Base-by-base conservation (phyloP, 2,888 invertebrate genomes). In the Hirtodrosophila trivittata region DNA sequence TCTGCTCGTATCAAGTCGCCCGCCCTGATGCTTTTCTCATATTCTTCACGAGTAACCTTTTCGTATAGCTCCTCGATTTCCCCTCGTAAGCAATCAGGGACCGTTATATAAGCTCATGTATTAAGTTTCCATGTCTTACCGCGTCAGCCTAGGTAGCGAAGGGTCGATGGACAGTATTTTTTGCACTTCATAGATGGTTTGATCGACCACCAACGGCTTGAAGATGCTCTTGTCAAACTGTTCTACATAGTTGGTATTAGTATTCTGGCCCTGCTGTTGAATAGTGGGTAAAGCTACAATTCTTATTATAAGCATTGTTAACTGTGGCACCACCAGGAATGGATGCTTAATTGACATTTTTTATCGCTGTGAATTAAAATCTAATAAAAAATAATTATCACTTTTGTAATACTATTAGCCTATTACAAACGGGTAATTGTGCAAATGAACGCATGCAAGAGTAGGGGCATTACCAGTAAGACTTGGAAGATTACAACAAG, bases 11-110 rank as follows among this genome's bases (percentile, higher is more conserved):
- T 82, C 66, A 87, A 75, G 66, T 91, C 91, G 3, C 91, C 91
- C n/a, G 77, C 78, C 46, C 83, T 84, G 18, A 91, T 57, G 63
- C 91, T 91, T 68, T 89, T 90, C 57, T 89, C 87, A 51, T 90
- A 90, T 60, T 91, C 91, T 63, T 91, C 90, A 38, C 87, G 87
- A 1, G 91, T 90, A 0, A 91, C 91, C 76, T 91, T 90, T 57
- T 91, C 91, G 71, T 91, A 91, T 9, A 91, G 81, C 47, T 91
- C 91, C 69, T 91, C 89, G 47, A 91, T 91, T 77, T 91, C 91
- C 8, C 91, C 91, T 35, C 91, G 55, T 52, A 54, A 33, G 42
- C 4, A 16, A 12, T 1, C 9, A 6, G 35, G 14, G 0, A 8
- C n/a, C 30, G 3, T 51, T 33, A 35, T 5, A 10, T n/a, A 14